Evolutionary conservation across 2,888 invertebrate genomes (phyloP).

Genomic region (Andrena dorsata): DNA sequence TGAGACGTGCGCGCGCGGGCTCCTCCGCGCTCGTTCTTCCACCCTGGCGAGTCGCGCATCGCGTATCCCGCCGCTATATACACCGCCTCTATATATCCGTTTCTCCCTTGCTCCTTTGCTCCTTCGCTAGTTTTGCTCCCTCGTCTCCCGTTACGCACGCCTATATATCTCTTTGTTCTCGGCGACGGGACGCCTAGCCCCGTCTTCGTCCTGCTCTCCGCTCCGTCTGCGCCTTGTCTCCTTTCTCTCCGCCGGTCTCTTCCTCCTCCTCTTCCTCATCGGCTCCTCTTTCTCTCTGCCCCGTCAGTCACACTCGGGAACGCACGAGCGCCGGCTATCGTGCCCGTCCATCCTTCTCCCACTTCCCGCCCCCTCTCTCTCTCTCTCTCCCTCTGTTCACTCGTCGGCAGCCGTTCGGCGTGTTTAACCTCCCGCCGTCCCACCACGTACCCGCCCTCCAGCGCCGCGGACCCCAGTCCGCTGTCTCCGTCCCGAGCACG

Average conservation of each 20-base stretch:
- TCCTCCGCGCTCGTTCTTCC: conserved; percentile 51
- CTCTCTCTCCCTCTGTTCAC: conserved; percentile 46
- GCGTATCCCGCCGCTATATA: conserved; percentile 60
- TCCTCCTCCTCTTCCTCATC: conserved; percentile 37
- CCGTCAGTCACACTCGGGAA: conserved; percentile 63
- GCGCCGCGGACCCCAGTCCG: conserved; percentile 43
- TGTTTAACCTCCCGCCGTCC: conserved; percentile 68
- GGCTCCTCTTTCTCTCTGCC: conserved; percentile 46
- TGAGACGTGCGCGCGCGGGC: conserved; percentile 54
- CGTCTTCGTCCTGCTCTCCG: conserved; percentile 31
- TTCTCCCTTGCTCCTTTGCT: conserved; percentile 47
- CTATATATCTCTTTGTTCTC: conserved; percentile 51
- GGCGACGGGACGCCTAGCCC: conserved; percentile 2
- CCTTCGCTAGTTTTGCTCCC: conserved; percentile 42
- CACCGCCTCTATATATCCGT: conserved; percentile 59
- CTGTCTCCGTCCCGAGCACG: conserved; percentile 61
- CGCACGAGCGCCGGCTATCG: conserved; percentile 66
- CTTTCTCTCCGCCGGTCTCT: conserved; percentile 53
- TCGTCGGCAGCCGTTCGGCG: conserved; percentile 65
- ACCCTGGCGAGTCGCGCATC: conserved; percentile 65
- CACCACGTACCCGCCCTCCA: conserved; percentile 53
- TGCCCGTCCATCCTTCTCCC: conserved; percentile 47
- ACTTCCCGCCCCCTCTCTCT: conserved; percentile 42
- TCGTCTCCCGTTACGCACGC: conserved; percentile 61
- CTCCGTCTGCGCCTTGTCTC: conserved; percentile 38